Base-by-base conservation (phyloP, 2,113 vertebrate species). In the Bombycilla garrulus region DNA sequence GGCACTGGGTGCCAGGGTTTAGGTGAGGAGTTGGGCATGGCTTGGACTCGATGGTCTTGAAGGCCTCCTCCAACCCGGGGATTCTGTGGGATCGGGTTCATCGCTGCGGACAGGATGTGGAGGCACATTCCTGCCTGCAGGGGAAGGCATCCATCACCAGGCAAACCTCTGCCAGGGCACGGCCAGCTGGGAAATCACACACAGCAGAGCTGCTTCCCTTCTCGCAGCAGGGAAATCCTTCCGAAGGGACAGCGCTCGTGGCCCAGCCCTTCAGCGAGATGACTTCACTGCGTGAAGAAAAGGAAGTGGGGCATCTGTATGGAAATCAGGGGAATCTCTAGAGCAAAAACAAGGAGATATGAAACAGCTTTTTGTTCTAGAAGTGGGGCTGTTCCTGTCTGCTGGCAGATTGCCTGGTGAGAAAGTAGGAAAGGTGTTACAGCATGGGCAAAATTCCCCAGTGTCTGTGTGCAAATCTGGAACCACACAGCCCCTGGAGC, bases 271-370 rank as follows among this genome's bases (percentile, higher is more conserved):
- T 35, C 16, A 81, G 91, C 81, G 40, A 25, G 61, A 81, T 79
- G 51, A 90, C 81, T 74, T 88, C 77, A 53, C 23, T n/a, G 31
- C 26, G 31, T 9, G n/a, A 48, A 93, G 65, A 82, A 86, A 79
- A 94, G 70, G 85, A 96, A 96, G 85, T 88, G 62, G 62, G 58
- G 86, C 42, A 65, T 86, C 85, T 85, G 38, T 50, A 73, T 82
- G 85, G 76, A 94, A 95, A 96, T 86, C 66, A 76, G 81, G 96
- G 92, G 79, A 90, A 91, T 77, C 81, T 97, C 91, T 80, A 21
- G 21, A 58, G 40, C 12, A 24, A 82, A 85, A 54, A 1, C 62
- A 82, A 66, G 61, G 81, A 91, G 85, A 88, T 86, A 22, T 24
- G 64, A 96, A 95, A 94, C 21, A 21, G 7, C 36, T 69, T 45